Evolutionary conservation across 2,797 vertebrate genomes (phyloP), one percentile per base, ranked within the genome.

Genomic region (Sphaeramia orbicularis): DNA sequence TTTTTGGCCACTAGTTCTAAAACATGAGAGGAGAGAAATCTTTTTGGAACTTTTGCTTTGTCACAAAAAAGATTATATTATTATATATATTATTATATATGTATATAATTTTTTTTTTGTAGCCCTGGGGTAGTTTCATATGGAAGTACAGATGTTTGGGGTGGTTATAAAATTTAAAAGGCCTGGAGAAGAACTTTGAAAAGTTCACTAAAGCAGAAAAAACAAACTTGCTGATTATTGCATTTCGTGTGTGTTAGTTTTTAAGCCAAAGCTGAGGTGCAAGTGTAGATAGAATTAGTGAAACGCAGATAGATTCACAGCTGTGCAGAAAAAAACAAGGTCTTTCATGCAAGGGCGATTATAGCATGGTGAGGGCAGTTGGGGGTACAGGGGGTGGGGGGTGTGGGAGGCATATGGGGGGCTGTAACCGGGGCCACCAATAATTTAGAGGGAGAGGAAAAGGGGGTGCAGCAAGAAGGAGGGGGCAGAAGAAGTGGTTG

Each of bases 401-500:
- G 50, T 19, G 56, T 19, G 42, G 56, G 52, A 58, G 32, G 58
- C 66, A 57, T 24, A 35, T 44, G 49, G 54, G 60, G 62, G 58
- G 53, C 61, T 83, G 85, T 84, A 78, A 81, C 70, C 19, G 37
- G 78, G 74, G 74, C 83, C 68, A 75, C 73, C 79, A 83, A 83
- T 88, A 74, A 87, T 86, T 89, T 73, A 62, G 83, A 67, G 62
- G 61, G 53, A 60, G 66, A 54, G 76, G 56, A 54, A 50, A 68
- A 42, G 73, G 73, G 49, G 66, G 75, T 55, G 56, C 12, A 36
- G 41, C 44, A 10, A 35, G 45, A 10, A 27, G 49, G 53, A 19
- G 54, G 72, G 48, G 38, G 65, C 45, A 68, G 71, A 67, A 87
- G 86, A 86, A 81, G 85, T 80, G 89, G 77, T 88, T 74, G 74